phyloP scores from a whole-genome alignment of 2,888 invertebrate species.

The Parapristionchus giblindavisi region DNA sequence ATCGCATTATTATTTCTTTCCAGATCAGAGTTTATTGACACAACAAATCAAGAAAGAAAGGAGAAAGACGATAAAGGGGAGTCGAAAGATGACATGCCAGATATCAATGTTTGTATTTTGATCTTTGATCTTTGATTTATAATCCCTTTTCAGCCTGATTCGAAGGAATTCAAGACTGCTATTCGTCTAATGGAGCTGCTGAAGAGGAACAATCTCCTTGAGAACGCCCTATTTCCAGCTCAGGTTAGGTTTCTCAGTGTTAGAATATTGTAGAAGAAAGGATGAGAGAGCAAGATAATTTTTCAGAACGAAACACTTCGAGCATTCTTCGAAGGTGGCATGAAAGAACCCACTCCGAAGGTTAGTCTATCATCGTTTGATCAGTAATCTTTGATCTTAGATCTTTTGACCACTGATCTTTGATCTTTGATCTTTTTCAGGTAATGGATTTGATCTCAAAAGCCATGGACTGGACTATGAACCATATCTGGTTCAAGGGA shows the following conservation, averaged over 20 bases:
- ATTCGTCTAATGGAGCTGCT: constrained; percentile 21
- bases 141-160: constrained; percentile 14
- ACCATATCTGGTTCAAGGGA: constrained; percentile 19
- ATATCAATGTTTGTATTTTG: too few relatives aligned
- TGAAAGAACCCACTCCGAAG: constrained; percentile 29
- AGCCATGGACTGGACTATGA: constrained; percentile 11
- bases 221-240: constrained; percentile 24
- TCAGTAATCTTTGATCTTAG: background rate
- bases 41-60: too few relatives aligned
- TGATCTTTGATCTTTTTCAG: background rate
- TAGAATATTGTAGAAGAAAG: background rate
- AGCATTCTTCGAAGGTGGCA: constrained; percentile 24
- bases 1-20: too few relatives aligned
- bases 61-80: too few relatives aligned
- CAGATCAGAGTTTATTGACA: too few relatives aligned
- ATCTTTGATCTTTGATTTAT: too few relatives aligned
- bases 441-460: constrained; percentile 27
- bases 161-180: constrained; percentile 8
- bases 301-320: constrained; percentile 17
- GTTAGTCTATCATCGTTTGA: background rate
- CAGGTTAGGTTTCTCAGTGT: background rate
- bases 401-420: background rate
- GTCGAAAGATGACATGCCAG: too few relatives aligned
- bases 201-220: constrained; percentile 30
- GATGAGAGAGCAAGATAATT: background rate